Base-by-base conservation (phyloP, 2,113 vertebrate genomes). In the Sphyrna mokarran region DNA sequence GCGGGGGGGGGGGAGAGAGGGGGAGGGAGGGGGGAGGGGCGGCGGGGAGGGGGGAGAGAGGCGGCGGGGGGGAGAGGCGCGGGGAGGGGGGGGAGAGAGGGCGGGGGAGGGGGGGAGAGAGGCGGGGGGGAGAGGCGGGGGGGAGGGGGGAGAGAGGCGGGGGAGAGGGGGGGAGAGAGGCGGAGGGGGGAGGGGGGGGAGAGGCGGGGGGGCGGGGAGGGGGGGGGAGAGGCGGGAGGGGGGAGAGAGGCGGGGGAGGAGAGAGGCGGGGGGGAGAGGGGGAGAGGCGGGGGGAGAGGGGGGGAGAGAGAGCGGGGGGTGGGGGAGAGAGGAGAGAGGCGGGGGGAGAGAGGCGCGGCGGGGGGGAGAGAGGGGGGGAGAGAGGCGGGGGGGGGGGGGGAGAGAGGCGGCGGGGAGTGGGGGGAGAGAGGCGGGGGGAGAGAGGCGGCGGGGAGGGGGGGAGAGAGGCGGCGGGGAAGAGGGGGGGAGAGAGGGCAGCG, bases 21-120 rank as follows among this genome's bases (percentile, higher is more conserved):
- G 43, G 43, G 43, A 48, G 43, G 43, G 43, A 48, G 43, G 43
- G 43, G 43, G 43, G 43, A 48, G 43, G 43, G 43, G 43, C 1
- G 43, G 43, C 43, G n/a, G 78, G 13, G 0, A 13, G n/a, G n/a
- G 13, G n/a, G 11, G n/a, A n/a, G 14, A n/a, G 78, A 10, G 3
- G 10, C n/a, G 10, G n/a, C 0, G 7, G n/a, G 33, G 3, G 0
- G 13, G 9, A 1, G n/a, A 3, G 11, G 9, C 0, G 3, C 10
- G 33, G 1, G 3, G 10, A n/a, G n/a, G n/a, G n/a, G 3, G 11
- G 10, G n/a, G 13, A 29, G 9, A 14, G n/a, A n/a, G 10, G n/a
- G 1, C 6, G 1, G n/a, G n/a, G 11, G 2, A 14, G n/a, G n/a
- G n/a, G 8, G 33, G 13, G n/a, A n/a, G n/a, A 3, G 10, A n/a